Percentiles rank a stretch among this genome's conserved stretches.
Conservation (phyloP, 2,888 invertebrate species). For the Tinea semifulvella region DNA sequence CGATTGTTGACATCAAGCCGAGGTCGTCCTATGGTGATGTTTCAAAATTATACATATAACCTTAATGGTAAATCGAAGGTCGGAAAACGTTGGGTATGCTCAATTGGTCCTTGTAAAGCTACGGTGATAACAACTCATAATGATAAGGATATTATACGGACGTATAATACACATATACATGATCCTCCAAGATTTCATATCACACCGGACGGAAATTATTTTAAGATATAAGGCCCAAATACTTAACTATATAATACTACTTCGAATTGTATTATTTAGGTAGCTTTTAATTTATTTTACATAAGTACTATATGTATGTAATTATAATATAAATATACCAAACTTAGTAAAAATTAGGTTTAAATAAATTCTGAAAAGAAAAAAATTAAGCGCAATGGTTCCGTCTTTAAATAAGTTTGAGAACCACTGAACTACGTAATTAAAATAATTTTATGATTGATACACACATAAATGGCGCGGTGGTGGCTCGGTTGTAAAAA, state of each 20-base stretch:
- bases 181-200: constrained; percentile 1
- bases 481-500: too few species aligned
- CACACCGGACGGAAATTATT: constrained; percentile 1
- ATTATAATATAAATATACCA: too few species aligned
- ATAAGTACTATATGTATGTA: too few species aligned
- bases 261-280: too few species aligned
- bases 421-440: too few species aligned
- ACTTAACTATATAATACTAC: not conserved
- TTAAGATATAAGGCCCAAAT: not conserved
- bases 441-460: too few species aligned
- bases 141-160: not conserved
- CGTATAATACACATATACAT: constrained; percentile 1
- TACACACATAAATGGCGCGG: too few species aligned
- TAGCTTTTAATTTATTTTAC: too few species aligned
- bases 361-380: too few species aligned
- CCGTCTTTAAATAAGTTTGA: too few species aligned
- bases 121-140: not conserved
- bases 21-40: constrained; percentile 8
- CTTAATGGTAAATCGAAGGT: not conserved
- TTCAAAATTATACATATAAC: not conserved
- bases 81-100: constrained; percentile 7
- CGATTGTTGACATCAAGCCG: not conserved
- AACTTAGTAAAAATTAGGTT: too few species aligned
- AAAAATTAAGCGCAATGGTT: too few species aligned
- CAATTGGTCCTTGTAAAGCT: not conserved